phyloP scores from a whole-genome alignment of 2,888 invertebrate genomes.

The Campaea margaritaria region DNA sequence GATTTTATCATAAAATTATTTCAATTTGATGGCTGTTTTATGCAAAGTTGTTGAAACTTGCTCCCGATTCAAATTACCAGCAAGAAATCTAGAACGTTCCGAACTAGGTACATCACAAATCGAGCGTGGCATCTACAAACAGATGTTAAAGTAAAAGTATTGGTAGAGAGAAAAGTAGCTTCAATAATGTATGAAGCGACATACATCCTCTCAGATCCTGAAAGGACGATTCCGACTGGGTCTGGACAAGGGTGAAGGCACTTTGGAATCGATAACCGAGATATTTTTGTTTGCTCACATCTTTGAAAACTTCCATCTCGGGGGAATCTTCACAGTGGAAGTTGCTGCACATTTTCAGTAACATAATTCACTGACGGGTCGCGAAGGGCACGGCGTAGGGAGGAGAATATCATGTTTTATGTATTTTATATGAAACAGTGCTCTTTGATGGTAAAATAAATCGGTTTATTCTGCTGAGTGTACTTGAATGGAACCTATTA shows the following conservation, averaged over 20 bases:
- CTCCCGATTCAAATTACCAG: too few species aligned
- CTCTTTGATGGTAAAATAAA: too few species aligned
- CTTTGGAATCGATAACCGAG: constrained; percentile 17
- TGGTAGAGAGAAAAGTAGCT: not conserved
- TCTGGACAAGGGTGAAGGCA: constrained; percentile 18
- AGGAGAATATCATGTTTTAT: too few species aligned
- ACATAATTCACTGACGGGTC: not conserved
- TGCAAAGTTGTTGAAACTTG: too few species aligned
- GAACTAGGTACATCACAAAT: not conserved
- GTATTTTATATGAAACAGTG: too few species aligned
- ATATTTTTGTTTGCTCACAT: constrained; percentile 16
- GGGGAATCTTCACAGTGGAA: not conserved
- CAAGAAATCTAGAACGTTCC: not conserved
- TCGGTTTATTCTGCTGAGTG: too few species aligned
- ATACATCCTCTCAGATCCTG: not conserved
- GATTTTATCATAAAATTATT: too few species aligned
- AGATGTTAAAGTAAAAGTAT: constrained; percentile 3
- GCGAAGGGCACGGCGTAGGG: too few species aligned
- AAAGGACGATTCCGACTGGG: constrained; percentile 4
- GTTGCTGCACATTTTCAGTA: not conserved
- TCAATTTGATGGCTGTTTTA: too few species aligned
- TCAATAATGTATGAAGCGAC: constrained; percentile 27
- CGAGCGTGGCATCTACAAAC: not conserved
- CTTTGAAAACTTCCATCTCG: not conserved
- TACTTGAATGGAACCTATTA: too few species aligned